Evolutionary conservation across 1,140 invertebrate species (phyloP), one percentile per base, ranked within the genome.

Genomic region (Melitaea cinxia): DNA sequence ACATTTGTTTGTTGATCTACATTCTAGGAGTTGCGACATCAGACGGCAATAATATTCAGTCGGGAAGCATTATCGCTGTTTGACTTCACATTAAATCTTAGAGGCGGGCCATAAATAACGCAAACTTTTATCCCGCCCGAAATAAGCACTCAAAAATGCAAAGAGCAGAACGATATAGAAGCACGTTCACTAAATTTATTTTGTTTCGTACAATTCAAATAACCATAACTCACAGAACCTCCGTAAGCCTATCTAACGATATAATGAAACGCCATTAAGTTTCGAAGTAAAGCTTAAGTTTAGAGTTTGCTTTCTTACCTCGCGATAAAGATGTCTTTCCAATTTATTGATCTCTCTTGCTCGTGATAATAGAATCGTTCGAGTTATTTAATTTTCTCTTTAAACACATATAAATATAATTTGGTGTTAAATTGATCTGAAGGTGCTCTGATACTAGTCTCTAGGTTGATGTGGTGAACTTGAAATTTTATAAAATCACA

Each of bases 91-190:
- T 90, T 90, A 90, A 90, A 90, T 90, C 88, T 90, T 87, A 83
- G 78, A 78, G 75, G 74, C 75, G 77, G 68, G 60, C 79, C 85
- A 89, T 91, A 91, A 91, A 91, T 91, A 91, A 91, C 84, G 78
- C 72, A 84, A 89, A 91, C 82, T 91, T 89, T 91, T 91, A 91
- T 91, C 88, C 86, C 74, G 74, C 80, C 75, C 80, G 85, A 91
- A 91, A 91, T 91, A 91, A 91, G 88, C 88, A 91, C 88, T 91
- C 88, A 91, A 91, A 91, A 91, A 91, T 91, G 88, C 88, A 91
- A 89, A 89, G 85, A 89, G 88, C 88, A 89, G 83, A 85, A 88
- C 88, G 85, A 73, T 70, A 91, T 88, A 91, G 85, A 79, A 47
- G 85, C 88, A 91, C 88, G 88, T 91, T 87, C 80, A 83, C 78